Base-by-base conservation (phyloP, 1,140 invertebrate genomes). In the Anastatus disparis region DNA sequence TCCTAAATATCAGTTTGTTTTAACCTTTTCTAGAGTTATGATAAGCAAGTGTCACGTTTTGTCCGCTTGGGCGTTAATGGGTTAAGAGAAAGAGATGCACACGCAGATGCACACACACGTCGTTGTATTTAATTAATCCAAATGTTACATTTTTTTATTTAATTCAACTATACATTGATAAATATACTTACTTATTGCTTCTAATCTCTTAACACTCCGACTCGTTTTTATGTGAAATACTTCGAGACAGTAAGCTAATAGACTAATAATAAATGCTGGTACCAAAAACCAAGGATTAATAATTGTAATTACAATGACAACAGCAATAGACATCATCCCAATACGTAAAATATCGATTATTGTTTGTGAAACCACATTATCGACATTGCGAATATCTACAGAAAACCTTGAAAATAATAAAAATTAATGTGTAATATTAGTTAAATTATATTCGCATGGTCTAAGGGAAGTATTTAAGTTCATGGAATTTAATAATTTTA, bases 311-410 rank as follows among this genome's bases (percentile, higher is more conserved):
- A 96, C 89, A 2, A 91, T 79, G 31, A 95, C 86, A 22, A 95
- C 93, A 73, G 93, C 93, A 48, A 93, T 66, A 22, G 94, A 85
- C 1, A 88, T 85, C 1, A 95, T 84, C 17, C 90, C 89, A 76
- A 94, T 94, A 88, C 95, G 82, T 26, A 89, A 77, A 1, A 89
- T 88, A 77, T 95, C 93, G 73, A 93, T 89, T 77, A 93, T 86
- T 1, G 90, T 88, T 58, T 87, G 86, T 42, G 96, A 95, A 46
- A 97, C 80, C 12, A 92, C 87, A 81, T 96, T 94, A 82, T 97
- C 95, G 29, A 95, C 90, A 29, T 91, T 89, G 9, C 93, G 93
- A 84, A 95, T 89, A 81, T 96, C 94, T 81, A 94, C 93, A 0
- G 93, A 92, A 84, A 94, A 95, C 42, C 78, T 79, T 27, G 6